These are phyloP conservation scores for Seira ritae DNA, from an alignment of 2,888 invertebrate genomes.

Conservation along the genomic window DNA sequence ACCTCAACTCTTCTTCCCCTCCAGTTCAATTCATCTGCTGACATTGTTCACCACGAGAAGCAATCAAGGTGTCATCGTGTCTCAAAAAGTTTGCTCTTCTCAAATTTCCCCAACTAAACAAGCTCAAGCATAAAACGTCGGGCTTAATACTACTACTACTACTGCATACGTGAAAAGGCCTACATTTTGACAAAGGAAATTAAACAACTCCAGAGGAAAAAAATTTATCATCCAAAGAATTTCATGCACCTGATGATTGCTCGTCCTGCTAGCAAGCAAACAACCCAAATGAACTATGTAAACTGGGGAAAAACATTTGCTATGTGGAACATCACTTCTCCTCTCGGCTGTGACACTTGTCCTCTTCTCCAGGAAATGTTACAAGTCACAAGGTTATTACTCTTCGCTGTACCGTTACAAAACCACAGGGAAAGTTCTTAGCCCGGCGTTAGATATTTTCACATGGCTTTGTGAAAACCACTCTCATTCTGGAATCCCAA, in stretches of 20 bases:
- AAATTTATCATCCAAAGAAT: not conserved
- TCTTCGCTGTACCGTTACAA: not conserved
- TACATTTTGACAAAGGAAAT: not conserved
- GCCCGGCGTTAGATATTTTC: not conserved
- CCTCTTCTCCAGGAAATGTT: not conserved
- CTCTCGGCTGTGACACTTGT: not conserved
- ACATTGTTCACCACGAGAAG: conserved; percentile 41
- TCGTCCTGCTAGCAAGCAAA: conserved; percentile 7
- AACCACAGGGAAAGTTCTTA: not conserved
- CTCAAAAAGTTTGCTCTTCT: conserved; percentile 27
- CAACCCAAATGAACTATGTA: not conserved
- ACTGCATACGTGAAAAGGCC: conserved; percentile 40
- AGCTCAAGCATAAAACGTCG: too few species aligned
- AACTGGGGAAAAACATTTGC: not conserved
- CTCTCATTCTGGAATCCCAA: not conserved
- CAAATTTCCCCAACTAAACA: conserved; percentile 52
- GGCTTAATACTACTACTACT: too few species aligned
- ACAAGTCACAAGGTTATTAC: not conserved
- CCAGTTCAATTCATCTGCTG: conserved; percentile 46
- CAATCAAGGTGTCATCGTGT: conserved; percentile 46
- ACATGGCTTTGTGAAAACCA: not conserved
- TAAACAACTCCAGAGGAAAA: not conserved
- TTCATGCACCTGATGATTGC: conserved; percentile 7
- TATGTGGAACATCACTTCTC: not conserved
- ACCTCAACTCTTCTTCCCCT: too few species aligned